Conservation (phyloP, 2,113 vertebrate species). For the Halichoeres trimaculatus region DNA sequence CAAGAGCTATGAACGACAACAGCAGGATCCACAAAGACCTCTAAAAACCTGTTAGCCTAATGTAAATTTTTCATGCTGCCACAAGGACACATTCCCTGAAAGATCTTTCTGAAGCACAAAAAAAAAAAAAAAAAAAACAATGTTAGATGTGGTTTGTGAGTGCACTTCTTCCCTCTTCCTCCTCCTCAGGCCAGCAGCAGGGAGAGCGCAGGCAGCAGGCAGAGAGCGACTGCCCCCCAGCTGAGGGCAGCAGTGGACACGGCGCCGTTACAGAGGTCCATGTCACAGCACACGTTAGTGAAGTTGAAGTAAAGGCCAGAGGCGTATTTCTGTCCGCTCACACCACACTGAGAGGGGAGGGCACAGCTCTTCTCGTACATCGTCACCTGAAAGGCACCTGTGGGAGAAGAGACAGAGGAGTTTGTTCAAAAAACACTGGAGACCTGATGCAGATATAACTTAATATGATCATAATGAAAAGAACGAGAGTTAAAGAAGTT, state of each 20-base stretch:
- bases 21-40: not conserved
- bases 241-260: constrained; percentile 19
- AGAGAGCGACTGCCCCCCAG: constrained; percentile 46
- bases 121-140: not conserved
- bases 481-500: not conserved
- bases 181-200: constrained; percentile 64
- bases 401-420: not conserved
- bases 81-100: not conserved
- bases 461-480: too few relatives aligned
- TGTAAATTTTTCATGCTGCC: not conserved
- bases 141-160: not conserved
- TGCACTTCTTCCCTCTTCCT: not conserved
- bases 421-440: not conserved
- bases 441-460: too few relatives aligned
- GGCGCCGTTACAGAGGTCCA: constrained; percentile 80
- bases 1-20: too few relatives aligned
- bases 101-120: not conserved
- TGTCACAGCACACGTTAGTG: constrained; percentile 81
- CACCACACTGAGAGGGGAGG: constrained; percentile 70
- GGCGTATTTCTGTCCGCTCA: constrained; percentile 69
- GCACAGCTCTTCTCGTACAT: constrained; percentile 84
- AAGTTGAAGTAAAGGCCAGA: constrained; percentile 80
- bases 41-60: not conserved
- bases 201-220: constrained; percentile 43
- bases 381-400: constrained; percentile 71